Percentiles rank a stretch among this genome's conserved stretches.
These are phyloP conservation scores for Seira sanloemensis DNA, from an alignment of 2,888 invertebrate species.

Conservation along the genomic window DNA sequence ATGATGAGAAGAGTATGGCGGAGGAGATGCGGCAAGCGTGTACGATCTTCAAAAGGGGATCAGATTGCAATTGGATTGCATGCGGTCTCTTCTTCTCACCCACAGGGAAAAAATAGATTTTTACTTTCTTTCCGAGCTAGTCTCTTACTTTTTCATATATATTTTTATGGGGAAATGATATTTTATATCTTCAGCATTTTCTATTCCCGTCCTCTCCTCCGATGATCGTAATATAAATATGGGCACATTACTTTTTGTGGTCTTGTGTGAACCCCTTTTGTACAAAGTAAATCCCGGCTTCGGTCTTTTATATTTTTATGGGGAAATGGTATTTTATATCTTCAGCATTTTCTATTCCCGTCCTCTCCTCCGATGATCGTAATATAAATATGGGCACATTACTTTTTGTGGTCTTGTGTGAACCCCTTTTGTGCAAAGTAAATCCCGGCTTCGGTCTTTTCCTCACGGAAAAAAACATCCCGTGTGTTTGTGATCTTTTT, in stretches of 20 bases:
- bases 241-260: not conserved
- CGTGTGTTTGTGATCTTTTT: not conserved
- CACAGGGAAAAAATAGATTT: not conserved
- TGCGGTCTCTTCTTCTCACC: not conserved
- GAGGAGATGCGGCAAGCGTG: not conserved
- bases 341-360: not conserved
- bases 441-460: conserved; percentile 49
- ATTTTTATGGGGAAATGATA: conserved; percentile 9
- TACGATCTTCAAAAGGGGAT: not conserved
- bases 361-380: not conserved
- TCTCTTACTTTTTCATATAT: not conserved
- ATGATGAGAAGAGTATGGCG: conserved; percentile 26
- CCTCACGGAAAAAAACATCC: conserved; percentile 44
- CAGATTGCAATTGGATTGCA: conserved; percentile 7
- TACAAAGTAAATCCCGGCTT: too few species aligned
- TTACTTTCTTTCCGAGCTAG: too few species aligned
- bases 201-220: not conserved
- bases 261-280: not conserved
- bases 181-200: not conserved
- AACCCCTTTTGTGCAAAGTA: conserved; percentile 26
- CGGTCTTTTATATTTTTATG: not conserved
- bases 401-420: not conserved
- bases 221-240: conserved; percentile 12
- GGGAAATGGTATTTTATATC: not conserved
- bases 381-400: conserved; percentile 9